Evolutionary conservation across 2,888 invertebrate genomes (phyloP), one percentile per base, ranked within the genome.

Genomic region (Erpobdella octoculata): DNA sequence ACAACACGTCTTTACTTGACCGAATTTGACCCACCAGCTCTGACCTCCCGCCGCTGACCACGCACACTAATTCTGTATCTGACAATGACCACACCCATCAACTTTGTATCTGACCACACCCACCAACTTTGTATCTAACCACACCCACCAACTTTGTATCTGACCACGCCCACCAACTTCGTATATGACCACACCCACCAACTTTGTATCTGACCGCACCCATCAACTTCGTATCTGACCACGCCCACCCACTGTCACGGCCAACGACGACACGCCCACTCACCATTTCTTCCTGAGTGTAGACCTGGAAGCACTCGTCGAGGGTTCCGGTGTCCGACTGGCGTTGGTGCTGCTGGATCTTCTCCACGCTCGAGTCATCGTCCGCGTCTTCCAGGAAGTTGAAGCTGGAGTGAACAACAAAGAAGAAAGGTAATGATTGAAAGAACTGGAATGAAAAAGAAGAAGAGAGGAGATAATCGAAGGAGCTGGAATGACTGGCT

Each of bases 231-330:
- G 25, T n/a, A n/a, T n/a, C n/a, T 48, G 5, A 48, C 9, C 9
- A 48, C 4, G 5, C 18, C 15, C 15, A 53, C 28, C n/a, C 12
- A 12, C 15, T 3, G 8, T 1, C 18, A 12, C 8, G 6, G 28
- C 8, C 53, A 53, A 25, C 53, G 28, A 25, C 18, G 8, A 25
- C 53, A 53, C 28, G 28, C 21, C 21, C 53, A 53, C 53, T n/a
- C 71, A 84, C 84, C 79, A 78, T 80, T 76, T 84, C 84, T 74
- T 84, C 82, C 75, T 82, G 80, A 21, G 83, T 84, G 76, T 82
- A 84, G 74, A 86, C 81, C 82, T 91, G 88, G 81, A 95, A 89
- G 82, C 95, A 95, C 80, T 94, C 93, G 83, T 91, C 91, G 73
- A 95, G 86, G n/a, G 93, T 62, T 62, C 62, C 62, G 12, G 33